Base-by-base conservation (phyloP, 2,797 vertebrate genomes). In the Alexandromys oeconomus region DNA sequence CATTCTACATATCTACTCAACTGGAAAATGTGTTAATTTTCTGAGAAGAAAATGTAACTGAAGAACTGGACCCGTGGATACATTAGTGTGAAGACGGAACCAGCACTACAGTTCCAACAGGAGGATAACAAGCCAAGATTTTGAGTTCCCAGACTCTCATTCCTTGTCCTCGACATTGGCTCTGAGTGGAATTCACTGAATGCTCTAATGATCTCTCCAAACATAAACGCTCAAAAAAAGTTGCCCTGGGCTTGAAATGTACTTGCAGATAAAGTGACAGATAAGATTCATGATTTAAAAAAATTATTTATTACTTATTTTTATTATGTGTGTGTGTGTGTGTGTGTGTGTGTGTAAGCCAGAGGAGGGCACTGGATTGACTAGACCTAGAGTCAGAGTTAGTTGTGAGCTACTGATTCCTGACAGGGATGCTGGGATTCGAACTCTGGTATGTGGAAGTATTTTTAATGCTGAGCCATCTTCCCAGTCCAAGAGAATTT, bases 21-120 rank as follows among this genome's bases (percentile, higher is more conserved):
- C 23, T 97, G 84, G 94, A 94, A 95, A 98, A 96, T 85, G 15
- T 96, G 95, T 48, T 97, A 92, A 97, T 98, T 85, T 96, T 94
- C 98, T 96, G 92, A 79, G 88, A 90, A 92, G 95, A 98, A 92
- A 97, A 71, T 97, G 25, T 87, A 96, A 97, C 93, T 92, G 51
- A 79, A 93, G 95, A 61, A 23, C 57, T 97, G 98, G 95, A 69
- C n/a, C 19, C 71, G 15, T 95, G 84, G 97, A 96, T 8, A 97
- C 51, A 97, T 92, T 8, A 80, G 86, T 87, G 74, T 17, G n/a
- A 95, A 67, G 97, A 40, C 73, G 57, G 91, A 54, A 96, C 74
- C 61, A 96, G 94, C 71, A 54, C 4, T 40, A 37, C 65, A 85
- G 80, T 14, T 80, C 87, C 1, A 59, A 92, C 2, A 59, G n/a